phyloP scores from a whole-genome alignment of 2,797 vertebrate species.

The Petrocephalus sullivani region DNA sequence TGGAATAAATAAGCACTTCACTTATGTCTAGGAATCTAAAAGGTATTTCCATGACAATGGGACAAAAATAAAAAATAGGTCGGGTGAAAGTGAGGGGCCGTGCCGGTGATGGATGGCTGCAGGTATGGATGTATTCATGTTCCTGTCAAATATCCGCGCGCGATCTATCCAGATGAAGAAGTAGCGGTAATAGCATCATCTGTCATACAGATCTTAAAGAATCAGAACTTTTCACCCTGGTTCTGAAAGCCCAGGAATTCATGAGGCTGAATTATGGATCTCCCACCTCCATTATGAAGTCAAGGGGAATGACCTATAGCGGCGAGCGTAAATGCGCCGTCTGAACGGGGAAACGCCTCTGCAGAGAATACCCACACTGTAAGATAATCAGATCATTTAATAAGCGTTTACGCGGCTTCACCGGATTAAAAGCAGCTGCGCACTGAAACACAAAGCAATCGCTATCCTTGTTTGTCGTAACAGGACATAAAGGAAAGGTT shows the following conservation, averaged over 20 bases:
- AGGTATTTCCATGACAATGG: conserved; percentile 38
- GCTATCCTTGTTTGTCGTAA: conserved; percentile 31
- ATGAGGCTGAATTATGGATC: conserved; percentile 66
- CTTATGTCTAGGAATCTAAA: conserved; percentile 9
- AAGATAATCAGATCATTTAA: conserved; percentile 70
- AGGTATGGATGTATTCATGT: conserved; percentile 58
- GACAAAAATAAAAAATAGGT: conserved; percentile 47
- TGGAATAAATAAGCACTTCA: conserved; percentile 6
- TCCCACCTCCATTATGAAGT: conserved; percentile 33
- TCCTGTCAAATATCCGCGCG: conserved; percentile 54
- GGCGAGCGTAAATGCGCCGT: conserved; percentile 62
- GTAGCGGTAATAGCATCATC: conserved; percentile 56
- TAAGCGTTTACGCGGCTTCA: conserved; percentile 60
- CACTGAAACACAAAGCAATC: conserved; percentile 48
- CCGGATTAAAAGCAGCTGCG: conserved; percentile 28
- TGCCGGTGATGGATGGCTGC: conserved; percentile 50
- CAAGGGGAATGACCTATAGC: conserved; percentile 23
- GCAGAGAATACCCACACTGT: conserved; percentile 84
- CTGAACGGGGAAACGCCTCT: conserved; percentile 75
- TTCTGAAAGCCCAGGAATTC: conserved; percentile 69
- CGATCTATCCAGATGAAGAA: conserved; percentile 63
- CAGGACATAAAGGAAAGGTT: conserved; percentile 22
- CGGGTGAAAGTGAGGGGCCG: conserved; percentile 39
- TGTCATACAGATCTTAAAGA: conserved; percentile 60
- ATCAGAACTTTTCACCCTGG: conserved; percentile 59